These are phyloP conservation scores for Piprites chloris DNA, from an alignment of 2,113 vertebrate genomes.

Conservation along the genomic window DNA sequence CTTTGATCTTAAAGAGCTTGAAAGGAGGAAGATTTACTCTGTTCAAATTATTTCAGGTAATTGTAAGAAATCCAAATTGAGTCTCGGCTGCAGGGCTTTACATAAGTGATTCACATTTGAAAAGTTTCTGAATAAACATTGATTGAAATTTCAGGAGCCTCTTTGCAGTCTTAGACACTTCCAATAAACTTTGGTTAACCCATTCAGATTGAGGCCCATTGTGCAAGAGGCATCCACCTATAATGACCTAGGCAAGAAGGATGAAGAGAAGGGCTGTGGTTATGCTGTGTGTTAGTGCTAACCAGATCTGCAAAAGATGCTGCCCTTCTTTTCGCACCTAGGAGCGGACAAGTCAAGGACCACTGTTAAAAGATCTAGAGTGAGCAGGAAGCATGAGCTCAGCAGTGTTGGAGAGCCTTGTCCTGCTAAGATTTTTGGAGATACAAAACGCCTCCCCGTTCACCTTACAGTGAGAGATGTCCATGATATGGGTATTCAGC, in stretches of 20 bases:
- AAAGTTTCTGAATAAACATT: constrained; percentile 49
- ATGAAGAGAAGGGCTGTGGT: not conserved
- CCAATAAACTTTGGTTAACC: not conserved
- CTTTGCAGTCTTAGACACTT: not conserved
- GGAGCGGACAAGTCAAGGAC: not conserved
- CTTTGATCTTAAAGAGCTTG: constrained; percentile 69
- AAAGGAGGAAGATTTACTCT: constrained; percentile 31
- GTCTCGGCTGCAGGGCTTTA: constrained; percentile 38
- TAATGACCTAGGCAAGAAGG: not conserved
- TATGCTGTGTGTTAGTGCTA: not conserved
- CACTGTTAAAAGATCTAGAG: not conserved
- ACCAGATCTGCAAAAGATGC: not conserved
- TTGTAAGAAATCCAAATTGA: constrained; percentile 59
- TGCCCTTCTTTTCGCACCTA: not conserved
- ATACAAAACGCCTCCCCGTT: not conserved
- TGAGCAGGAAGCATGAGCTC: not conserved
- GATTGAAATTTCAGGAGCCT: not conserved
- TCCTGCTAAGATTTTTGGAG: not conserved
- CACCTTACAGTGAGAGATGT: not conserved
- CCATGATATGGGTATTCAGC: not conserved
- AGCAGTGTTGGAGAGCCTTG: not conserved
- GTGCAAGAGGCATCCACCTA: not conserved
- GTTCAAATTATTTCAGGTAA: constrained; percentile 56
- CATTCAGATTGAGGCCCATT: not conserved
- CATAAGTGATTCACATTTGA: constrained; percentile 29